Conservation (phyloP, 2,797 vertebrate genomes). For the Peromyscus attwateri region DNA sequence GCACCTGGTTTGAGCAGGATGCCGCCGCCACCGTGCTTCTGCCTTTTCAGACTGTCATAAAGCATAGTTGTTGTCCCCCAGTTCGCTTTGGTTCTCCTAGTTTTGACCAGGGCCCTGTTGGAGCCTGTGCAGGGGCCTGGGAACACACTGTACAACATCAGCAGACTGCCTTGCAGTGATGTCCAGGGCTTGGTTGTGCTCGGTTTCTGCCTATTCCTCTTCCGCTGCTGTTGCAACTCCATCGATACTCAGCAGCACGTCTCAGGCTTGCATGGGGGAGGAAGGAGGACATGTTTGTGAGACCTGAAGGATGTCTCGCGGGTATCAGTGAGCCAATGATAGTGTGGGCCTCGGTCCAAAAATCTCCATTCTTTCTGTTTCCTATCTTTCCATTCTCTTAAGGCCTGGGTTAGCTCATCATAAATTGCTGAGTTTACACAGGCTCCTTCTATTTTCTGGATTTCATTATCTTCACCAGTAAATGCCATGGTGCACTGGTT, state of each 20-base stretch:
- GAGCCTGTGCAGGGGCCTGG: neutral
- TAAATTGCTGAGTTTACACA: neutral
- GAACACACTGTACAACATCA: rapidly evolving
- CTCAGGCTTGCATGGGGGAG: neutral
- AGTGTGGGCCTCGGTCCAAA: neutral
- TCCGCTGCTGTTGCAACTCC: neutral
- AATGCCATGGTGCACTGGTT: neutral
- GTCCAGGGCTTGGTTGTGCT: neutral
- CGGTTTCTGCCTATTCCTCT: neutral
- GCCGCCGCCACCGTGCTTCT: neutral
- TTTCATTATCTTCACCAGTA: slow-evolving; percentile 42
- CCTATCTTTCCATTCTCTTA: neutral
- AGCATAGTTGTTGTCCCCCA: neutral
- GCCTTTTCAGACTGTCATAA: neutral
- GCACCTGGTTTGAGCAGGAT: neutral
- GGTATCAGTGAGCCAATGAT: neutral
- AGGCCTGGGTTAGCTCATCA: neutral
- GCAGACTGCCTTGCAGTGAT: neutral
- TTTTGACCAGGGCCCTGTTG: neutral
- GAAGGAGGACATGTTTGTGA: neutral
- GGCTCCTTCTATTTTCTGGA: neutral
- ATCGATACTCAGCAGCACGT: neutral
- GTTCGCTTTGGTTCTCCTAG: neutral
- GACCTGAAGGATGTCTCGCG: neutral
- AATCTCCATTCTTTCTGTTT: neutral